phyloP scores from a whole-genome alignment of 2,113 vertebrate species.

The Oryzias melastigma region DNA sequence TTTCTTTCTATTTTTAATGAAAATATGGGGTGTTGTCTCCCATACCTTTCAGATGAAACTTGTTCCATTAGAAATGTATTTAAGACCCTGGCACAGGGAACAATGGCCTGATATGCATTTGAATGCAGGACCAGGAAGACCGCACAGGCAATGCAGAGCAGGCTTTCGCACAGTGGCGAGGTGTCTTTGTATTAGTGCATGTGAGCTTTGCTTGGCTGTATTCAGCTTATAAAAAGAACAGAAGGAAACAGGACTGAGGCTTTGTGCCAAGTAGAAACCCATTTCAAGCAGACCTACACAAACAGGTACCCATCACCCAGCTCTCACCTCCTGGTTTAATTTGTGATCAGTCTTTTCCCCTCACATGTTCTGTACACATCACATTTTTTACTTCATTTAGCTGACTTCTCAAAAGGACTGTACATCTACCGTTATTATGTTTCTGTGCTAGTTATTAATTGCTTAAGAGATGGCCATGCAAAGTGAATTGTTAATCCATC shows the following conservation, averaged over 20 bases:
- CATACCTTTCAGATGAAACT: slow-evolving; percentile 44
- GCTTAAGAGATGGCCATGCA: neutral
- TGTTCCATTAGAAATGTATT: slow-evolving; percentile 64
- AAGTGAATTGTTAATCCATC: neutral
- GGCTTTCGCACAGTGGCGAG: slow-evolving; percentile 16
- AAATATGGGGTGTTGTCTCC: slow-evolving; percentile 34
- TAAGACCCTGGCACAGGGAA: slow-evolving; percentile 38
- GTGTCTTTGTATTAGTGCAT: slow-evolving; percentile 56
- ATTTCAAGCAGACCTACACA: slow-evolving; percentile 13
- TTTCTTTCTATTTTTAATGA: slow-evolving; percentile 58
- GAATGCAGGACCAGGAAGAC: slow-evolving; percentile 50
- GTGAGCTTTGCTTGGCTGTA: slow-evolving; percentile 40
- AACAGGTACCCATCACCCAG: neutral
- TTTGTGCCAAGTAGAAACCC: slow-evolving; percentile 37
- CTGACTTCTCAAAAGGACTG: neutral
- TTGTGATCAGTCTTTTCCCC: slow-evolving; percentile 19
- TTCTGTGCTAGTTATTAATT: neutral
- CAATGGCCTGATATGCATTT: slow-evolving; percentile 65
- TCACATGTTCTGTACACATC: slow-evolving; percentile 6
- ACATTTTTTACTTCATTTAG: slow-evolving; percentile 6
- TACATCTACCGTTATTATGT: neutral
- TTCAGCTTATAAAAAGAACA: slow-evolving; percentile 59
- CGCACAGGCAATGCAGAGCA: slow-evolving; percentile 39
- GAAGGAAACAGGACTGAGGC: slow-evolving; percentile 31
- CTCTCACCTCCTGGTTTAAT: slow-evolving; percentile 15